Evolutionary conservation across 1,140 invertebrate species (phyloP), one percentile per base, ranked within the genome.

Genomic region (Cecropterus lyciades): DNA sequence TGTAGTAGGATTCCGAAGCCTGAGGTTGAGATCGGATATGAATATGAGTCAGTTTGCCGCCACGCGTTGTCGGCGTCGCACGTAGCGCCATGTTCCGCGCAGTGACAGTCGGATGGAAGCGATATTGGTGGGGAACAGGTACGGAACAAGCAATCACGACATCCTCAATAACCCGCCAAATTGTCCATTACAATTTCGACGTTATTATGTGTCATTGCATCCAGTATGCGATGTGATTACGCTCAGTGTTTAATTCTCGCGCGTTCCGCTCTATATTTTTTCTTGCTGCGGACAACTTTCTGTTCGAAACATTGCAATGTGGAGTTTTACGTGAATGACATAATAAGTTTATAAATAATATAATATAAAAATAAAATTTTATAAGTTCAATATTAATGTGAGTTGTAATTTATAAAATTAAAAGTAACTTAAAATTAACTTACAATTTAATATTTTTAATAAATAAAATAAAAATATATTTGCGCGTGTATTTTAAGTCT

Each of bases 111-210:
- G 78, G 84, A 62, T 92, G 91, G 91, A 92, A 91, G 70, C 84
- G 81, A 72, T 91, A 89, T 70, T 92, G 91, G 91, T 92, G 91
- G 91, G 91, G 91, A 74, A 91, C 89, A 87, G 91, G 91, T 92
- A 87, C 77, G 80, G 82, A 84, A 80, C 73, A 62, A 82, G 63
- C 72, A 82, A 87, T 84, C 75, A 84, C 71, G 63, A 82, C 82
- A 79, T 85, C 86, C 80, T 83, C 75, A 76, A 75, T 79, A 80
- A 75, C 76, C 37, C 53, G 48, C 65, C 68, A 72, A 78, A 80
- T 76, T 72, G 62, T 56, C 17, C 42, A n/a, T 66, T 56, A 57
- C 46, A 11, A 67, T 64, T 57, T 64, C 40, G 14, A 45, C 42
- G 43, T 59, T 15, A 59, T 59, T 59, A 48, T 48, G 56, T 59